phyloP scores from a whole-genome alignment of 1,140 invertebrate species.

The Amphibalanus amphitrite region DNA sequence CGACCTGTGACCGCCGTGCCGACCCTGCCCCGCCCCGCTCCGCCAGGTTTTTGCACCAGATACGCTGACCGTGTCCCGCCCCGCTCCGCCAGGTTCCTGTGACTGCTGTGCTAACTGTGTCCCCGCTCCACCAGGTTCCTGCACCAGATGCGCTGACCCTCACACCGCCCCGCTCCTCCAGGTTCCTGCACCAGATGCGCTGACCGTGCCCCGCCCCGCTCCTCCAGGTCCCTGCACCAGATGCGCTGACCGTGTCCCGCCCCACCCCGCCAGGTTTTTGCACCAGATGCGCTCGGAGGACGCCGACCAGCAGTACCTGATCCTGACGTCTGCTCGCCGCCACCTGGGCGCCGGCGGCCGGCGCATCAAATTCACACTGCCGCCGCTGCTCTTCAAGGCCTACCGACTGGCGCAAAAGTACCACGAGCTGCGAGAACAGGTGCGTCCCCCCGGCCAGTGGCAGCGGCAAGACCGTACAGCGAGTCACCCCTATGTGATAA shows the following conservation, averaged over 20 bases:
- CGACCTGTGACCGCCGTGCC: too few species aligned
- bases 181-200: conserved; percentile 86
- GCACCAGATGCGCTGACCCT: too few species aligned
- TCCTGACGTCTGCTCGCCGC: conserved; percentile 69
- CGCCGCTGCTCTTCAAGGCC: conserved; percentile 91
- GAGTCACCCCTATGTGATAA: too few species aligned
- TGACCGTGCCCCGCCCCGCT: too few species aligned
- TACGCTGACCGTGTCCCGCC: too few species aligned
- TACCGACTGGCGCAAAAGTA: conserved; percentile 77
- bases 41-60: too few species aligned
- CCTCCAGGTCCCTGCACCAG: too few species aligned
- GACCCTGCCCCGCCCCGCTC: too few species aligned
- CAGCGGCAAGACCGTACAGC: too few species aligned
- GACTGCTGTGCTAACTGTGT: background rate
- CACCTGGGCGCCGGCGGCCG: conserved; percentile 72
- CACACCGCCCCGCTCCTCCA: conserved; percentile 20
- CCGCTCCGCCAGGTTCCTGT: too few species aligned
- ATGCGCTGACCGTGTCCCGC: too few species aligned
- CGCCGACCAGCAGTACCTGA: conserved; percentile 85
- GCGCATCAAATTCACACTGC: conserved; percentile 76
- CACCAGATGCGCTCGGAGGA: conserved; percentile 56
- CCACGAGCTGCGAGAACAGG: conserved; percentile 51
- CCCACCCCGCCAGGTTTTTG: too few species aligned
- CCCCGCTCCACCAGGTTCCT: background rate
- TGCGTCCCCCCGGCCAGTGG: conserved; percentile 25